Conservation (phyloP, 2,797 vertebrate genomes). For the Xiphophorus birchmanni region DNA sequence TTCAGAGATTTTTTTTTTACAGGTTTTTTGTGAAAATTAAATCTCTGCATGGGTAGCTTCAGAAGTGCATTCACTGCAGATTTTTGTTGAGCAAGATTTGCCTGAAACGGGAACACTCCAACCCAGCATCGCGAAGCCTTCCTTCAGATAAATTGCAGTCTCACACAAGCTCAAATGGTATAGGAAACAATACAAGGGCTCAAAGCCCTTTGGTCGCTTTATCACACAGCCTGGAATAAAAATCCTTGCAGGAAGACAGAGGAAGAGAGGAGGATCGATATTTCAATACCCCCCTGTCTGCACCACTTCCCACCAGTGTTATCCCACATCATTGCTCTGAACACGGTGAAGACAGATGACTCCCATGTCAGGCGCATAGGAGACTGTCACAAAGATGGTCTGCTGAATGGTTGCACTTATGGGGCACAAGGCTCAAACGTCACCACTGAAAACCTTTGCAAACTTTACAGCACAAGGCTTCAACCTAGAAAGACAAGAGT, state of each 20-base stretch:
- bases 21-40: not conserved
- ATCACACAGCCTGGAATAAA: constrained; percentile 51
- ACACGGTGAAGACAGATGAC: constrained; percentile 74
- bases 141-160: constrained; percentile 49
- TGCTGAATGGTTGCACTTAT: constrained; percentile 37
- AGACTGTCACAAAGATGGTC: constrained; percentile 4
- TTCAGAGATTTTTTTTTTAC: not conserved
- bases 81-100: constrained; percentile 15
- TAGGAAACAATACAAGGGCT: constrained; percentile 59
- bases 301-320: constrained; percentile 72
- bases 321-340: constrained; percentile 74
- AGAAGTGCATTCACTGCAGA: not conserved
- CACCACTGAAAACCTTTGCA: constrained; percentile 38
- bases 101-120: constrained; percentile 39
- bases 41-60: too few relatives aligned
- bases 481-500: constrained; percentile 41
- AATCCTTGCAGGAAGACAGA: constrained; percentile 45
- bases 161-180: constrained; percentile 26
- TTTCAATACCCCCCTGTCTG: constrained; percentile 76
- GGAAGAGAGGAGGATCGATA: constrained; percentile 70
- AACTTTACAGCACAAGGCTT: constrained; percentile 4
- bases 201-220: constrained; percentile 56
- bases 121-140: constrained; percentile 28
- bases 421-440: constrained; percentile 49
- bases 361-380: constrained; percentile 64